These are phyloP conservation scores for Mechanitis mazaeus DNA, from an alignment of 2,888 invertebrate genomes.

Conservation along the genomic window DNA sequence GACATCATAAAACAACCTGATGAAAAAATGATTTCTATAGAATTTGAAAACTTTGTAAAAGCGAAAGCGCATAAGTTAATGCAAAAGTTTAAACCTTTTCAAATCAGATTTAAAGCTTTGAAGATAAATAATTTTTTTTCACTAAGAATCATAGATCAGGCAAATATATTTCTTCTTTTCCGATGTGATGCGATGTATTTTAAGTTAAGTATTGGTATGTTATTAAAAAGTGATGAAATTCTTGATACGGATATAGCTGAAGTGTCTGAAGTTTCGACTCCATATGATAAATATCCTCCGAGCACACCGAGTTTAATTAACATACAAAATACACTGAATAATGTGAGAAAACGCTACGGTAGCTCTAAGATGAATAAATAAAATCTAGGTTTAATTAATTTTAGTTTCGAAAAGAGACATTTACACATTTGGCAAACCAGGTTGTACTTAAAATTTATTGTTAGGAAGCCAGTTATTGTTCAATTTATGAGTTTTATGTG, in stretches of 20 bases:
- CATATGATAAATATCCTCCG: conserved; percentile 33
- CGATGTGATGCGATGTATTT: conserved; percentile 36
- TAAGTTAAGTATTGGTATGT: conserved; percentile 54
- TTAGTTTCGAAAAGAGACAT: background rate
- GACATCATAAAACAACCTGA: conserved; percentile 12
- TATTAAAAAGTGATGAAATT: conserved; percentile 55
- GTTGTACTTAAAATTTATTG: background rate
- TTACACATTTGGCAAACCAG: background rate
- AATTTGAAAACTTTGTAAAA: conserved; percentile 43
- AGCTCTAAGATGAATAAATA: background rate
- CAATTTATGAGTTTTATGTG: too few species aligned
- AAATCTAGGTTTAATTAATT: background rate
- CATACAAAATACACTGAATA: conserved; percentile 2
- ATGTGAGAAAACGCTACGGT: background rate
- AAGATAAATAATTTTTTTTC: conserved; percentile 53
- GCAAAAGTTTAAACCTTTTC: conserved; percentile 43
- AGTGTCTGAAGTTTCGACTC: conserved; percentile 36
- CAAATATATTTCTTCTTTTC: conserved; percentile 44
- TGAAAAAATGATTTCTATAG: conserved; percentile 40
- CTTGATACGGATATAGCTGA: conserved; percentile 44
- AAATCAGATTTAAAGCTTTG: conserved; percentile 45
- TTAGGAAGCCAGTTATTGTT: background rate
- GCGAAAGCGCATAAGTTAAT: conserved; percentile 37
- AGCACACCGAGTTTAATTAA: conserved; percentile 4
- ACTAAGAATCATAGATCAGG: conserved; percentile 45